Conservation (phyloP, 2,797 vertebrate genomes). For the Amniataba percoides region DNA sequence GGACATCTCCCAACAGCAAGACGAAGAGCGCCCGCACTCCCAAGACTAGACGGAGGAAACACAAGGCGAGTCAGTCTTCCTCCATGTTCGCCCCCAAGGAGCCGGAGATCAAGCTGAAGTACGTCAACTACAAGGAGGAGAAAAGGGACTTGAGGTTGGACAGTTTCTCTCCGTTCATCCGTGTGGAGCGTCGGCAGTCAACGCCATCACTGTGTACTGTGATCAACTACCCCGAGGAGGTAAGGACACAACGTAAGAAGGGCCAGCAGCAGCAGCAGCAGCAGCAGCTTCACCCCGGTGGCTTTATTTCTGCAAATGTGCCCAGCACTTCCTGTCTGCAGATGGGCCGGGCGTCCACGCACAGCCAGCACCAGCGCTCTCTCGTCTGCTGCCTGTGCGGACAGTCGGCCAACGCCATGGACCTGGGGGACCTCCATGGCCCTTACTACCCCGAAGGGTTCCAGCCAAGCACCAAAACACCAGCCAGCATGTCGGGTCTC, state of each 20-base stretch:
- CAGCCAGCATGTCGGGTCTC: conserved; percentile 37
- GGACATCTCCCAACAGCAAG: conserved; percentile 64
- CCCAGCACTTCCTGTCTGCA: conserved; percentile 84
- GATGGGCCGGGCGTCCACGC: conserved; percentile 74
- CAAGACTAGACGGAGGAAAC: conserved; percentile 75
- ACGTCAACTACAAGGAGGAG: conserved; percentile 83
- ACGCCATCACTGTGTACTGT: conserved; percentile 74
- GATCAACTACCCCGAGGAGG: conserved; percentile 84
- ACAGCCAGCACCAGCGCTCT: conserved; percentile 63
- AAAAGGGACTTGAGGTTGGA: conserved; percentile 74
- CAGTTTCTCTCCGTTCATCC: conserved; percentile 82
- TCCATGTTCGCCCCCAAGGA: conserved; percentile 84
- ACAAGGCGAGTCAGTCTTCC: conserved; percentile 25
- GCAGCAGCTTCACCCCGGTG: conserved; percentile 33
- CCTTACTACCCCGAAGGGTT: conserved; percentile 86
- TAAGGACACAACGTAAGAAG: conserved; percentile 59
- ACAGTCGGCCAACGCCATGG: conserved; percentile 82
- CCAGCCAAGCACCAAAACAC: conserved; percentile 66
- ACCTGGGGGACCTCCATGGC: conserved; percentile 87
- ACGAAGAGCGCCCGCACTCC: conserved; percentile 51
- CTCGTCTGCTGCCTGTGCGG: conserved; percentile 86
- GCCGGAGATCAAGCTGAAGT: conserved; percentile 86
- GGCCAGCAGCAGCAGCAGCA: conserved; percentile 60
- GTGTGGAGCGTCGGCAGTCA: conserved; percentile 59
- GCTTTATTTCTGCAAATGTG: conserved; percentile 68